Base-by-base conservation (phyloP, 2,888 invertebrate genomes). In the Ctena decussata region DNA sequence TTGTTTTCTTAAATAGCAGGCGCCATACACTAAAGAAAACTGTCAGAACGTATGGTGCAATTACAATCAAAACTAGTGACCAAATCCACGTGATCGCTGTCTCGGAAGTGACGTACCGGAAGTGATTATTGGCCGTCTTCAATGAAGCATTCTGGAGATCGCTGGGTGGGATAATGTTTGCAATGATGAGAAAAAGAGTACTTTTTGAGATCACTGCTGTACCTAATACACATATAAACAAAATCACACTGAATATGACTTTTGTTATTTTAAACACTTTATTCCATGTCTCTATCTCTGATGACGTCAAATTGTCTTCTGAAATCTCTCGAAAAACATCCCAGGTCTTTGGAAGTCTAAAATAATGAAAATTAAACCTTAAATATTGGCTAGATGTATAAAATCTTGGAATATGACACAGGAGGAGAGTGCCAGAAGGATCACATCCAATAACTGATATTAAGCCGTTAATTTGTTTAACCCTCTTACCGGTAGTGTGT, bases 41-140 rank as follows among this genome's bases (percentile, higher is more conserved):
- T 5, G 82, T 87, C 72, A 92, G 89, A n/a, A 87, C 37, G 53
- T 92, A 92, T 0, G 93, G 93, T 18, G 91, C 89, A 70, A 89
- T 78, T 21, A 91, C 90, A 6, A 90, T 77, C 37, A 93, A 65
- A 32, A 92, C 86, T 12, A 92, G 73, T 12, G 91, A 85, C 93
- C 92, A 93, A 6, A 92, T 79, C 90, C 91, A 93, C 5, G 86
- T 83, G 21, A 89, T 89, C 39, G 87, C 85, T 0, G 83, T 84
- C 12, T 86, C 85, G 77, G 83, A 53, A 27, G 80, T 78, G 27
- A 75, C 57, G 53, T 84, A 85, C 37, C 71, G 78, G 60, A 83
- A 81, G 76, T 82, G 77, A 53, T 74, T 46, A 30, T 76, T 82
- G 6, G 79, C 72, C 12, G 89, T 84, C 70, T 89, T 87, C 57